Percentiles rank a stretch among this genome's conserved stretches.
These are phyloP conservation scores for Babylonia areolata DNA, from an alignment of 1,140 invertebrate genomes.

Conservation along the genomic window DNA sequence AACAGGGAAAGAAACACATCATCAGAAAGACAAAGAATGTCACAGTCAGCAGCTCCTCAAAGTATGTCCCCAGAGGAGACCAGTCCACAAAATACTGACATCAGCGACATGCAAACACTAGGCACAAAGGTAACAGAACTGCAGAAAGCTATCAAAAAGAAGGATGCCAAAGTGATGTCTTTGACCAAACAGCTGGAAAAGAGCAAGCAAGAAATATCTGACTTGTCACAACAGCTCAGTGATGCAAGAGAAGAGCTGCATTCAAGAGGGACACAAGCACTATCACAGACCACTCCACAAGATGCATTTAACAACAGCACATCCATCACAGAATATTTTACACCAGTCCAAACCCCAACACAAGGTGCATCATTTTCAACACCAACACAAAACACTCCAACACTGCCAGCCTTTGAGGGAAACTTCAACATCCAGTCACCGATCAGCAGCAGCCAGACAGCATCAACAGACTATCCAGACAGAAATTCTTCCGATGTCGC, in stretches of 20 bases:
- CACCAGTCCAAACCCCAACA: neutral
- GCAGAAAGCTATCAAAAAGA: conserved; percentile 51
- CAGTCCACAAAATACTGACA: neutral
- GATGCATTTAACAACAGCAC: neutral
- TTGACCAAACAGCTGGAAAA: conserved; percentile 43
- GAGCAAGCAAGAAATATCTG: conserved; percentile 1
- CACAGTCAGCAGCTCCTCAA: neutral
- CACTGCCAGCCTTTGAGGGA: neutral
- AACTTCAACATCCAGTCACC: neutral
- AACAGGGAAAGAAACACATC: neutral
- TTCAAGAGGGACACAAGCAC: neutral
- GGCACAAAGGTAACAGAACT: conserved; percentile 41
- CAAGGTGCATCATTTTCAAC: conserved; percentile 7
- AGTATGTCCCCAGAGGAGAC: neutral
- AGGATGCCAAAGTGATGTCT: conserved; percentile 47
- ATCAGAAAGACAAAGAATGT: conserved; percentile 20
- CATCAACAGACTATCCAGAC: neutral
- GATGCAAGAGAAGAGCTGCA: conserved; percentile 27
- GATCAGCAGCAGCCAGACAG: neutral
- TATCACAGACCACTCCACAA: neutral
- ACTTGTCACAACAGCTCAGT: conserved; percentile 26
- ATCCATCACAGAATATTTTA: conserved; percentile 28
- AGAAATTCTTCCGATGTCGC: neutral
- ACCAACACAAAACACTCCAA: neutral
- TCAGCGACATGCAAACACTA: neutral